These are phyloP conservation scores for Aptenodytes forsteri DNA, from an alignment of 2,113 vertebrate genomes.

Conservation along the genomic window DNA sequence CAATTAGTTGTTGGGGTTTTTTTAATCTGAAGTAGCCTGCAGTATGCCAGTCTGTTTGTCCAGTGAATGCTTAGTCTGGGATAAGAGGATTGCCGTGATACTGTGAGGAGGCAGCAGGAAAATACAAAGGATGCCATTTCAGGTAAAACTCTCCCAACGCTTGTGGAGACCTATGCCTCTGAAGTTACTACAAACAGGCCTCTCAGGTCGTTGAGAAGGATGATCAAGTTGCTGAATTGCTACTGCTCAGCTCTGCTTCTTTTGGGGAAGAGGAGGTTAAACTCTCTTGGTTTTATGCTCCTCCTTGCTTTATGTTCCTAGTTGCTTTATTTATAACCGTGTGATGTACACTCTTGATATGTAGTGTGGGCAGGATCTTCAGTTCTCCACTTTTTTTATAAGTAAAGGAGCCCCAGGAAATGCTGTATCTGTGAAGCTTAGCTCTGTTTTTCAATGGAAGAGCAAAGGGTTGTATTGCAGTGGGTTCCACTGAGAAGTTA, in stretches of 20 bases:
- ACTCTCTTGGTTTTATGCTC: not conserved
- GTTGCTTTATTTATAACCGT: not conserved
- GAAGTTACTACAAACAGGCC: not conserved
- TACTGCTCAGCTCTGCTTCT: not conserved
- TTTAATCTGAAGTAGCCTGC: not conserved
- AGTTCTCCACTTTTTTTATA: not conserved
- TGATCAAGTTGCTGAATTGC: not conserved
- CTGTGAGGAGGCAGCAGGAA: not conserved
- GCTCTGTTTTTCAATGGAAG: not conserved
- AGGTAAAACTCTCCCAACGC: not conserved
- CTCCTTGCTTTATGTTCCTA: not conserved
- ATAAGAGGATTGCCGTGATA: not conserved
- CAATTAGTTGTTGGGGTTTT: not conserved
- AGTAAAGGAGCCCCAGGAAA: not conserved
- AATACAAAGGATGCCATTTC: not conserved
- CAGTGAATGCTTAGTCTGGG: not conserved
- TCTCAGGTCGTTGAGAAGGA: not conserved
- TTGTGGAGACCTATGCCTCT: not conserved
- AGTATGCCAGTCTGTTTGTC: not conserved
- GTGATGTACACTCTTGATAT: not conserved
- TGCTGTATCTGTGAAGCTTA: not conserved
- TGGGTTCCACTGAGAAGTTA: not conserved
- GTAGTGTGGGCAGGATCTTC: not conserved
- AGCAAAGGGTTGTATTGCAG: not conserved
- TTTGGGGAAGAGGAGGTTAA: not conserved